phyloP scores from a whole-genome alignment of 2,113 vertebrate species.

The Alosa alosa region DNA sequence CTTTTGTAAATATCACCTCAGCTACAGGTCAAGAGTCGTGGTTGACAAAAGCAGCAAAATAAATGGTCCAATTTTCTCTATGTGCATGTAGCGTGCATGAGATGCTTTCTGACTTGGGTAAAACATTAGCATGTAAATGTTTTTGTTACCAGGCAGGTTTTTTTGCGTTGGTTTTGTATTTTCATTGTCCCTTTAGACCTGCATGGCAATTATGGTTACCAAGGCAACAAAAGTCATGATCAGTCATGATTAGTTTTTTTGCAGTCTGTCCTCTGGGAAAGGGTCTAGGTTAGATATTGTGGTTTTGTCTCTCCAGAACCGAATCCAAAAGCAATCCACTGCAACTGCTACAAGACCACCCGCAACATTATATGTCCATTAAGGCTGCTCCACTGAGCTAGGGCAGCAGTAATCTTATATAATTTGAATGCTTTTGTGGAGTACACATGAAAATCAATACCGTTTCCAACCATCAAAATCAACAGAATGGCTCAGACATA shows the following conservation, averaged over 20 bases:
- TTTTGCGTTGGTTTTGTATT: neutral
- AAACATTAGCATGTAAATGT: neutral
- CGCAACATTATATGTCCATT: conserved; percentile 53
- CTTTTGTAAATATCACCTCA: neutral
- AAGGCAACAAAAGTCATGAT: conserved; percentile 42
- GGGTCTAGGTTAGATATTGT: neutral
- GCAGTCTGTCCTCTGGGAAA: neutral
- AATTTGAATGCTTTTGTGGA: conserved; percentile 33
- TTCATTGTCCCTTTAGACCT: neutral
- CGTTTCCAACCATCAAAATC: neutral
- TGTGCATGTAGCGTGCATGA: neutral
- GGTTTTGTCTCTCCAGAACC: neutral
- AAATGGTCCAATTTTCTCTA: neutral
- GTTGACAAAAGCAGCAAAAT: neutral
- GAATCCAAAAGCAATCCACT: conserved; percentile 4
- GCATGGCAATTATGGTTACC: conserved; percentile 42
- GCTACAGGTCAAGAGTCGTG: neutral
- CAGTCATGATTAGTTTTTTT: conserved; percentile 25
- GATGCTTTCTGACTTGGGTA: neutral
- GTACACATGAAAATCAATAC: conserved; percentile 53
- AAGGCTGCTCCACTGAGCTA: conserved; percentile 41
- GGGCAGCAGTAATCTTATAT: conserved; percentile 41
- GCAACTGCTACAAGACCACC: conserved; percentile 21
- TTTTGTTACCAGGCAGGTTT: neutral
- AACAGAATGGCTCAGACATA: neutral